Evolutionary conservation across 2,113 vertebrate species (phyloP), one percentile per base, ranked within the genome.

Genomic region (Telmatochromis sp.): DNA sequence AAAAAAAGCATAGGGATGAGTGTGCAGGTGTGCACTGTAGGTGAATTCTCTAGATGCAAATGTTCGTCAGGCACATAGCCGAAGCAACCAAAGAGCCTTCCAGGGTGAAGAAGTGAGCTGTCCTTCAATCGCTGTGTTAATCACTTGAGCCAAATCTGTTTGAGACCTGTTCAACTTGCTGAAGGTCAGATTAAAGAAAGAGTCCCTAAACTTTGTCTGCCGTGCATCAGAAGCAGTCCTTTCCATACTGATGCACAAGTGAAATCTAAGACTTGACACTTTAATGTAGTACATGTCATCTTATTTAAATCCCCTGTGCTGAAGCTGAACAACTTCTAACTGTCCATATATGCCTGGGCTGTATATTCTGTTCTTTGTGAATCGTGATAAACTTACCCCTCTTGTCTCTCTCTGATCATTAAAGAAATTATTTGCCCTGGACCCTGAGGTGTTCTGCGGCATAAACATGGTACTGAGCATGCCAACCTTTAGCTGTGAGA

Each of bases 351-450:
- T 71, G 13, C n/a, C 60, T 73, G 60, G 51, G 68, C 85, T 84
- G 26, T 82, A 14, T 86, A 85, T 51, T 86, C 73, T 89, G 75
- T 85, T 90, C 42, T 89, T 73, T 88, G 75, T 92, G 40, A 80
- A 90, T 82, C 87, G 8, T 91, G 78, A 92, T 91, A 84, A 91
- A 94, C 88, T 90, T 90, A 86, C 84, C 57, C 89, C 79, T 95
- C 84, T 95, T 95, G 87, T 96, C 84, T 95, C 65, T 95, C 92
- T 94, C 73, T 93, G 90, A 88, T 92, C 86, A 87, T 92, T 91
- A 92, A 96, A 96, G 95, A 96, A 96, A 94, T 93, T 96, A 94
- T 96, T 96, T 96, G 90, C 94, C 87, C 92, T 96, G 95, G 95
- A 96, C 90, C 95, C 95, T 45, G 95, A 96, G 80, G 96, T 94